These are phyloP conservation scores for Cygnus buccinator DNA, from an alignment of 2,113 vertebrate genomes.

Conservation along the genomic window DNA sequence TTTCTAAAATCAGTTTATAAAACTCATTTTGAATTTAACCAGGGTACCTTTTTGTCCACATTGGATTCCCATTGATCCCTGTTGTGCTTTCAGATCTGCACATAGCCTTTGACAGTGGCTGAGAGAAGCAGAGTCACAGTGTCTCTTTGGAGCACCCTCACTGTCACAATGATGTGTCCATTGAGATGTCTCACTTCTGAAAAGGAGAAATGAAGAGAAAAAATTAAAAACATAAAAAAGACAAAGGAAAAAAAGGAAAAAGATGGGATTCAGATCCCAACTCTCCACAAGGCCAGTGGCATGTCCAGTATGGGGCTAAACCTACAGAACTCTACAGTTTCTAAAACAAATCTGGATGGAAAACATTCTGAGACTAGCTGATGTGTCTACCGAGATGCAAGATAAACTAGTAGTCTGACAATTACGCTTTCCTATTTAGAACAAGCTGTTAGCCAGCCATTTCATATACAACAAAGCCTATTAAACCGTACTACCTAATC, in stretches of 20 bases:
- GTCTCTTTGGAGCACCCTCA: neutral
- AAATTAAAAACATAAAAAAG: neutral
- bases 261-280: neutral
- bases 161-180: neutral
- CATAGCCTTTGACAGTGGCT: neutral
- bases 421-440: neutral
- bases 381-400: neutral
- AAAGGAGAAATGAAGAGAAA: neutral
- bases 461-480: neutral
- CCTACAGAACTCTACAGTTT: neutral
- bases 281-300: neutral
- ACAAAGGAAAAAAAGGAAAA: neutral
- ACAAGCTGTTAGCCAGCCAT: neutral
- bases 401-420: neutral
- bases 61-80: neutral
- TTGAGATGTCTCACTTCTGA: neutral
- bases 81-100: neutral
- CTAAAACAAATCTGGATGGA: neutral
- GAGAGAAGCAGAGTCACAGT: conserved; percentile 14
- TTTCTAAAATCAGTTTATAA: neutral
- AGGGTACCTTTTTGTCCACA: neutral
- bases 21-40: neutral
- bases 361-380: neutral
- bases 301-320: neutral
- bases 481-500: neutral